Conservation (phyloP, 2,888 invertebrate species). For the Tholera decimalis region DNA sequence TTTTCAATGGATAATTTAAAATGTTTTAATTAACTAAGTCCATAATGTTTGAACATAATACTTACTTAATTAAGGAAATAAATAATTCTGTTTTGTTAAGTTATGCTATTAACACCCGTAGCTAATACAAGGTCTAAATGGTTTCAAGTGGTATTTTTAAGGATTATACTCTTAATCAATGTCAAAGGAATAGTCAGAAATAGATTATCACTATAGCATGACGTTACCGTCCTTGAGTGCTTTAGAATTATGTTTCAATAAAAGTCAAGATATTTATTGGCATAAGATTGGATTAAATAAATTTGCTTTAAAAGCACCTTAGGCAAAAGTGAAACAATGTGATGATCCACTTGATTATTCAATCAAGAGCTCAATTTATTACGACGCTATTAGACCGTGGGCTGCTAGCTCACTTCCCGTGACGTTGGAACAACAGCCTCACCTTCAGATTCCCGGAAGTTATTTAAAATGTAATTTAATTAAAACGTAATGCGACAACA, state of each 20-base stretch:
- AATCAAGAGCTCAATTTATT: conserved; percentile 18
- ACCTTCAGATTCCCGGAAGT: conserved; percentile 30
- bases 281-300: neutral
- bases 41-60: neutral
- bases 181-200: neutral
- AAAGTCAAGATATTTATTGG: neutral
- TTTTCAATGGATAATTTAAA: neutral
- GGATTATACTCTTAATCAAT: neutral
- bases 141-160: neutral
- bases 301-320: neutral
- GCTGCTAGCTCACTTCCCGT: conserved; percentile 22
- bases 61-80: neutral
- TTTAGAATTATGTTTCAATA: neutral
- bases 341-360: conserved; percentile 9
- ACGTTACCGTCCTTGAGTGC: neutral
- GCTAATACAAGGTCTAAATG: neutral
- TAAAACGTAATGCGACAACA: conserved; percentile 50
- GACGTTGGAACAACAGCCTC: conserved; percentile 37
- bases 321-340: neutral
- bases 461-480: conserved; percentile 49
- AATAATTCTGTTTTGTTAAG: neutral
- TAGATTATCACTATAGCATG: neutral
- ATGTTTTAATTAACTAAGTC: neutral
- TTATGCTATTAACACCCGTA: neutral
- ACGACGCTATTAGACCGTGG: conserved; percentile 5